Base-by-base conservation (phyloP, 2,797 vertebrate genomes). In the Lutjanus campechanus region DNA sequence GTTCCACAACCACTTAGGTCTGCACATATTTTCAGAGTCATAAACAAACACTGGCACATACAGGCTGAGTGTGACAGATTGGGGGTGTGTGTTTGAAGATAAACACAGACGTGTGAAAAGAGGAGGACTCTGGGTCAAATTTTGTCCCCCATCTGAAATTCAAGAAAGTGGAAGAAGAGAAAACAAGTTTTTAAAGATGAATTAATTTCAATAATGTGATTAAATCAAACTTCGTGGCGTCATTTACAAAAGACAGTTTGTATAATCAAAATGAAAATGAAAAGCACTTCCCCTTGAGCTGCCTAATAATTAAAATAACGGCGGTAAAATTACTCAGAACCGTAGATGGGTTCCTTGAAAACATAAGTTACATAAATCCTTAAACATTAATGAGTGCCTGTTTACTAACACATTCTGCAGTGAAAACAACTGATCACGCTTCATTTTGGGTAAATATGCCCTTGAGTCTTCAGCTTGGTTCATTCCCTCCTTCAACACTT, bases 1-100 rank as follows among this genome's bases (percentile, higher is more conserved):
- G 59, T 58, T 67, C 29, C 54, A 46, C 43, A 68, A 49, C 8
- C 60, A 51, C 36, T 58, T 58, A 40, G 53, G 60, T 41, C 15
- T 6, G 53, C 58, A 55, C 66, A 74, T 20, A 63, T 12, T 69
- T 62, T 10, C n/a, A 59, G 7, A 15, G 43, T 47, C 40, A 66
- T 59, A 64, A 80, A 75, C 59, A 80, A 84, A 79, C 61, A 61
- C 5, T 12, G 22, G 17, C 66, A 54, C 19, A 17, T 13, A 51
- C n/a, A 9, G 25, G 36, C 8, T 15, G 41, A 77, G 19, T 50
- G 16, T 66, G 70, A 79, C 61, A 74, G 47, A 69, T 8, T 36
- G 29, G 40, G 22, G 9, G n/a, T 3, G 22, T 0, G 60, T 19
- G 59, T 72, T 44, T 66, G 46, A 54, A 54, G 50, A 82, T 61